A percentile compares a stretch with the other conserved stretches of the same genome.
Evolutionary conservation across 2,113 vertebrate genomes (phyloP).

Genomic region (Gasterosteus nipponicus): DNA sequence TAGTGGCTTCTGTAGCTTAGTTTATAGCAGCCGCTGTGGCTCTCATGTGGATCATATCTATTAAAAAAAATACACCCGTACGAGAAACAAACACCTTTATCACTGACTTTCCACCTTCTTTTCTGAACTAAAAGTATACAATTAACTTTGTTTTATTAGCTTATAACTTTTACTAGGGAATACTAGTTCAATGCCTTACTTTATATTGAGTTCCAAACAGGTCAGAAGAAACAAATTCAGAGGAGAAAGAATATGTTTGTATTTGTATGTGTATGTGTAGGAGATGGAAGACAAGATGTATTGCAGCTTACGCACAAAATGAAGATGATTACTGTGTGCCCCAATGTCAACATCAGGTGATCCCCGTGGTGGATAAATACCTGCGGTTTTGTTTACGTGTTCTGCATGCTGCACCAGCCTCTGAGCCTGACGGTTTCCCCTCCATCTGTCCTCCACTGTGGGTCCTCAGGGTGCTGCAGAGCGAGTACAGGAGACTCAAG

Average conservation of each 20-base stretch:
- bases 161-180: neutral
- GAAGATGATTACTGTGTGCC: conserved; percentile 8
- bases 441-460: conserved; percentile 14
- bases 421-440: conserved; percentile 28
- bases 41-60: conserved; percentile 1
- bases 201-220: neutral
- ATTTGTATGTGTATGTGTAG: neutral
- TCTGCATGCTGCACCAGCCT: conserved; percentile 14
- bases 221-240: neutral
- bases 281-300: conserved; percentile 6
- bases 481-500: conserved; percentile 93
- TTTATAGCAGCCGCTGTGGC: conserved; percentile 18
- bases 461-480: conserved; percentile 90
- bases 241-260: neutral
- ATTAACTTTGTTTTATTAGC: neutral
- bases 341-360: conserved; percentile 16
- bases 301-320: conserved; percentile 12
- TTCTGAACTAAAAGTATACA: neutral
- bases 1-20: neutral
- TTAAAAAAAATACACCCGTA: conserved; percentile 15
- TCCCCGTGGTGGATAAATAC: conserved; percentile 1
- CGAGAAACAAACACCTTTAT: conserved; percentile 5
- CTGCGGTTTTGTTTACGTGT: conserved; percentile 18
- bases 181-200: neutral
- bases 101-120: neutral